Evolutionary conservation across 1,140 invertebrate species (phyloP).

Genomic region (Hypothenemus hampei): DNA sequence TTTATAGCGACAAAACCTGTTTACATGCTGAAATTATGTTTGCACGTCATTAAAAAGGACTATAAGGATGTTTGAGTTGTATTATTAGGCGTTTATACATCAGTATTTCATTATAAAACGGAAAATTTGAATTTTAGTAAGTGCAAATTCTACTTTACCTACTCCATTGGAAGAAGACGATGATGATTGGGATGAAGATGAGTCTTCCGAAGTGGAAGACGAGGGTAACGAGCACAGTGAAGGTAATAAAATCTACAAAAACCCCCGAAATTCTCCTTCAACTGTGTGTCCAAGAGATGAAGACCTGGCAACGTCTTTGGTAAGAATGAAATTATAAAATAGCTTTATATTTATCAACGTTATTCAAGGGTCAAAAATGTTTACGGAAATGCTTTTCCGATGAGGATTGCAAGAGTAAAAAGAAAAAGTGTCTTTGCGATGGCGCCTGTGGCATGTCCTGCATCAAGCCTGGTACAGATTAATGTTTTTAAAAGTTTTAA

Average conservation of each 20-base stretch:
- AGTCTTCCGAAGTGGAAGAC: constrained; percentile 52
- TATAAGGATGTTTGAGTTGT: too few species aligned
- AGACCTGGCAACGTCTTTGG: constrained; percentile 58
- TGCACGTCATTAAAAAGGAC: too few species aligned
- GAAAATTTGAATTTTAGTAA: constrained; percentile 2
- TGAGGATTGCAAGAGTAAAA: constrained; percentile 93
- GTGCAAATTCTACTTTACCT: constrained; percentile 27
- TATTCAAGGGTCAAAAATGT: constrained; percentile 71
- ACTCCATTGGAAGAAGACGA: constrained; percentile 59
- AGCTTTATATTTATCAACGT: not conserved
- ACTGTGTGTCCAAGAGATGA: constrained; percentile 77
- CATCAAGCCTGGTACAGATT: constrained; percentile 80
- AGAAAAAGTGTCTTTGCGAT: constrained; percentile 95
- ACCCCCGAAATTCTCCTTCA: constrained; percentile 81
- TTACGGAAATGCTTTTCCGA: constrained; percentile 89
- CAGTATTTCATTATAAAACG: not conserved
- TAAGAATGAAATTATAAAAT: constrained; percentile 23
- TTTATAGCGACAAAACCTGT: too few species aligned
- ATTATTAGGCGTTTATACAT: not conserved
- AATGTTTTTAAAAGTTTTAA: not conserved
- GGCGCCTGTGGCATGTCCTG: constrained; percentile 95
- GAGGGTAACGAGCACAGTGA: constrained; percentile 62
- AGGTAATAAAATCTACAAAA: constrained; percentile 67
- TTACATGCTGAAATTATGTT: too few species aligned
- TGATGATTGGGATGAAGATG: constrained; percentile 61